Percentiles rank a stretch among this genome's conserved stretches.
Evolutionary conservation across 2,113 vertebrate genomes (phyloP).

Genomic region (Orthochromis indermauri): DNA sequence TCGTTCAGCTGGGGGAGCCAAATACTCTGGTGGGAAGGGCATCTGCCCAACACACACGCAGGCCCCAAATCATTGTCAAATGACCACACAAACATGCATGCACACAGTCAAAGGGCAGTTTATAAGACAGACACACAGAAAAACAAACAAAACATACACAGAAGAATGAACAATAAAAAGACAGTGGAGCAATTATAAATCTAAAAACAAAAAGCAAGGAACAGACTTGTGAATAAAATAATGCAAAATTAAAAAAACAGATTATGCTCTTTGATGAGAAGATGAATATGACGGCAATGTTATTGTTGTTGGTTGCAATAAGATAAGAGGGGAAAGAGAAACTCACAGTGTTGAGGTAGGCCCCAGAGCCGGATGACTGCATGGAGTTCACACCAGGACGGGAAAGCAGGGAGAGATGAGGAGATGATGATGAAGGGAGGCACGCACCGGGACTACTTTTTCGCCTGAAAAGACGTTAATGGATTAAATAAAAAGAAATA

Average conservation of each 20-base stretch:
- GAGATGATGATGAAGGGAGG: slow-evolving; percentile 59
- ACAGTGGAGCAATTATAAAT: slow-evolving; percentile 25
- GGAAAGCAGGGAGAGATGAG: slow-evolving; percentile 71
- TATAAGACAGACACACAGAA: slow-evolving; percentile 20
- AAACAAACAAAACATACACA: slow-evolving; percentile 36
- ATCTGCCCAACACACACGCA: slow-evolving; percentile 67
- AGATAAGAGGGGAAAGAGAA: neutral
- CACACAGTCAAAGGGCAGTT: slow-evolving; percentile 9
- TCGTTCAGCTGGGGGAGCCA: slow-evolving; percentile 75
- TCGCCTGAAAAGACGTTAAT: slow-evolving; percentile 21
- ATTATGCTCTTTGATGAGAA: slow-evolving; percentile 23
- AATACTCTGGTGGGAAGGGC: slow-evolving; percentile 79
- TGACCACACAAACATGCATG: slow-evolving; percentile 38
- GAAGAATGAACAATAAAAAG: slow-evolving; percentile 44
- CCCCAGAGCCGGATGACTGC: slow-evolving; percentile 56
- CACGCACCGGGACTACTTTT: slow-evolving; percentile 63
- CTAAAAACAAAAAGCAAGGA: slow-evolving; percentile 12
- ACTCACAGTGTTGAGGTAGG: slow-evolving; percentile 76
- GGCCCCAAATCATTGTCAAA: slow-evolving; percentile 35
- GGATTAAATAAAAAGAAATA: neutral
- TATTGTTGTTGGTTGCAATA: neutral
- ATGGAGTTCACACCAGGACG: slow-evolving; percentile 59
- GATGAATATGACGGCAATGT: slow-evolving; percentile 3
- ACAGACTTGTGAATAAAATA: slow-evolving; percentile 36
- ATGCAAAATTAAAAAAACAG: slow-evolving; percentile 23